Base-by-base conservation (phyloP, 1,140 invertebrate species). In the Papilio polytes region DNA sequence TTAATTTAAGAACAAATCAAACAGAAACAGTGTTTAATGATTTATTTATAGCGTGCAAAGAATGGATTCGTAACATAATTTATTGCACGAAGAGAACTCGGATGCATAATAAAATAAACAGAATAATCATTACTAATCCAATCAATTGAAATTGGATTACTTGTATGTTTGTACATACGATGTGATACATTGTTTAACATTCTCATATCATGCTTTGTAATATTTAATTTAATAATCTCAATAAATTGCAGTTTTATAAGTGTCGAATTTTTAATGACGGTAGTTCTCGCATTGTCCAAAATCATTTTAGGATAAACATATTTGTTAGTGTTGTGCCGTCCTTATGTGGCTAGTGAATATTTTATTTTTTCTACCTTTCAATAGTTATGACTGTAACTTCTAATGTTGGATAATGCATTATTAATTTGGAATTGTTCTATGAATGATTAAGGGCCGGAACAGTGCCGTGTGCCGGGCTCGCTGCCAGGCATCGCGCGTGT, bases 381-480 rank as follows among this genome's bases (percentile, higher is more conserved):
- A 12, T 18, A 70, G 20, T 13, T 70, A 70, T 70, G 63, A 31
- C 0, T 36, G 2, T 70, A 70, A 31, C 12, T 26, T 31, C 63
- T 70, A 31, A 70, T 70, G 15, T 15, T 70, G 13, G 63, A 15
- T 70, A 70, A 31, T 12, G 63, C 12, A 76, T 76, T 51, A 53
- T 76, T 76, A 15, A 48, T 22, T 70, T 15, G 13, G 12, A 36
- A 31, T 70, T 31, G 63, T 26, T 63, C 22, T 26, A 7, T 22
- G 22, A 22, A 26, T 51, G 74, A 76, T 76, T 51, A 51, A 76
- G 13, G 74, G 44, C 46, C 74, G 74, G 74, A 76, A 76, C 46
- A 76, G 41, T 74, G 9, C 20, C 46, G 44, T 74, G 20, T 9
- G 7, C 20, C 46, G 73, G 73, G 73, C 73, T 31, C 12, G 51